These are phyloP conservation scores for Mormoops blainvillei DNA, from an alignment of 2,113 vertebrate species.

Conservation along the genomic window DNA sequence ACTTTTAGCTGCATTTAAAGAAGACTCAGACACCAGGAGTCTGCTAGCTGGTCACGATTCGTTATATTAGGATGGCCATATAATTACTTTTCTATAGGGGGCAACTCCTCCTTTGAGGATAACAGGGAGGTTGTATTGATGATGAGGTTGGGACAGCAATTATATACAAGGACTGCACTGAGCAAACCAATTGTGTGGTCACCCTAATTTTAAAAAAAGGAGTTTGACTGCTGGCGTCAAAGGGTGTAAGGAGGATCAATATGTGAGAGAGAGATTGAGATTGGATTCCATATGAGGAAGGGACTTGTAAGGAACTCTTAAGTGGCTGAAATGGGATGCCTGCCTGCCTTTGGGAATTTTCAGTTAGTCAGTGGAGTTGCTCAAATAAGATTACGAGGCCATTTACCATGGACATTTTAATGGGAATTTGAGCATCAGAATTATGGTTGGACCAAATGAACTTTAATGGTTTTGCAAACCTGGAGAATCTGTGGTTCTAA, in stretches of 20 bases:
- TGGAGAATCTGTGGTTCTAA: background rate
- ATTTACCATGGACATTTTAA: background rate
- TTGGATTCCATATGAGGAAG: background rate
- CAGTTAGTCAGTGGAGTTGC: background rate
- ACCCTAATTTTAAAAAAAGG: background rate
- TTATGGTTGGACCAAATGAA: background rate
- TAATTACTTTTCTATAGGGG: background rate
- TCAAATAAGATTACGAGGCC: background rate
- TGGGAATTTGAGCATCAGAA: background rate
- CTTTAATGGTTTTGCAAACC: background rate
- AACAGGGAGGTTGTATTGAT: background rate
- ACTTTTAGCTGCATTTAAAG: background rate
- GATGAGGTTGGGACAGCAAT: background rate
- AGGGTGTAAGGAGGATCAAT: background rate
- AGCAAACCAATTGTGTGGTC: background rate
- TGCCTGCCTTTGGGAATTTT: background rate
- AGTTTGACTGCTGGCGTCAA: background rate
- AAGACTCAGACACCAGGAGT: background rate
- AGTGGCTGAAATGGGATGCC: background rate
- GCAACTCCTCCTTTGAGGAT: background rate
- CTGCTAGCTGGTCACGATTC: background rate
- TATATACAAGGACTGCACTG: background rate
- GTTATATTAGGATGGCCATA: background rate
- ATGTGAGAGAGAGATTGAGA: background rate
- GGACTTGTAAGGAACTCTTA: background rate